Evolutionary conservation across 2,113 vertebrate genomes (phyloP).

Genomic region (Cairina moschata): DNA sequence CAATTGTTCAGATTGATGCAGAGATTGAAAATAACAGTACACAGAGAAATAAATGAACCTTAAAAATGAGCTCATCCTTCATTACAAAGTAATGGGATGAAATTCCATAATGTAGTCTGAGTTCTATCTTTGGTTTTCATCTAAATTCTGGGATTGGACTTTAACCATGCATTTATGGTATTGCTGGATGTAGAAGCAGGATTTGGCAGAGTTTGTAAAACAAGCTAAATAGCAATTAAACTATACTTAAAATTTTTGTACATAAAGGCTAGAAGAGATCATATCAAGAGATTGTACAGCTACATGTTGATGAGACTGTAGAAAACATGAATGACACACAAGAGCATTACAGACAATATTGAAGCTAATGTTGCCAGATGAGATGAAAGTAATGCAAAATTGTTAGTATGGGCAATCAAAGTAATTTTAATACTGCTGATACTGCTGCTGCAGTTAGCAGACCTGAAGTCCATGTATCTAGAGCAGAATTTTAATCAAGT

Average conservation of each 20-base stretch:
- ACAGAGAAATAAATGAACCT: conserved; percentile 22
- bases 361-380: background rate
- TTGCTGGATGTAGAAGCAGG: background rate
- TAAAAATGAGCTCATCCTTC: conserved; percentile 18
- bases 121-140: conserved; percentile 19
- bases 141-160: conserved; percentile 5
- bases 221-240: background rate
- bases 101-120: conserved; percentile 5
- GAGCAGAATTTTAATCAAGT: background rate
- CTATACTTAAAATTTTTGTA: background rate
- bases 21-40: conserved; percentile 1
- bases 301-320: background rate
- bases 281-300: background rate
- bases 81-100: background rate
- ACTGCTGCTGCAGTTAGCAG: background rate
- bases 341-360: background rate
- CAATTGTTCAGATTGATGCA: background rate
- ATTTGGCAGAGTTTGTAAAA: background rate
- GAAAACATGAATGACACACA: background rate
- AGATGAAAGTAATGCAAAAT: background rate
- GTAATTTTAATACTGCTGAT: background rate
- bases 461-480: background rate
- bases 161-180: background rate
- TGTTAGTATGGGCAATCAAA: background rate
- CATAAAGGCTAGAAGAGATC: background rate